phyloP scores from a whole-genome alignment of 2,113 vertebrate genomes.

The Malurus alboscapulatus region DNA sequence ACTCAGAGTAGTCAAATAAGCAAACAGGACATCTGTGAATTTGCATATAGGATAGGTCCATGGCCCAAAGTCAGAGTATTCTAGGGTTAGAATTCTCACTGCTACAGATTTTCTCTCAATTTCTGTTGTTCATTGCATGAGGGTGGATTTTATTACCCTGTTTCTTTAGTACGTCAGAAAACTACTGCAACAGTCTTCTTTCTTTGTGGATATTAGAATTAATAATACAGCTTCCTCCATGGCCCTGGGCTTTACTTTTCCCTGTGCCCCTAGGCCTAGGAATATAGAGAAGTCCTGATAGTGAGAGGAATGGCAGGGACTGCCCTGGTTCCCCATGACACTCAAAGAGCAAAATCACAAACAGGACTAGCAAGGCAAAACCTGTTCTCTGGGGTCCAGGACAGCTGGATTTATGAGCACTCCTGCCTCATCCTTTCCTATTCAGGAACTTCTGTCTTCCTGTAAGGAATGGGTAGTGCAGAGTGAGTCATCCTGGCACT shows the following conservation, averaged over 20 bases:
- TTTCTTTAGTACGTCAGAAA: not conserved
- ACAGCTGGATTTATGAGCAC: not conserved
- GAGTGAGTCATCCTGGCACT: slow-evolving; percentile 52
- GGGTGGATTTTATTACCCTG: not conserved
- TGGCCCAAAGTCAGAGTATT: not conserved
- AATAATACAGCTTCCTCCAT: not conserved
- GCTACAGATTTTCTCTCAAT: not conserved
- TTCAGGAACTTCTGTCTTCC: slow-evolving; percentile 62
- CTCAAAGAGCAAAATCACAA: not conserved
- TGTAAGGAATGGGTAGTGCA: slow-evolving; percentile 31
- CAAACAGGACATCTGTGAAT: not conserved
- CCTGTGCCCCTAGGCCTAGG: not conserved
- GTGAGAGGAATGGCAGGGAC: not conserved
- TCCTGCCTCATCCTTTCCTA: slow-evolving; percentile 48
- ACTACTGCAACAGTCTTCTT: not conserved
- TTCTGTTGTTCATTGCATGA: not conserved
- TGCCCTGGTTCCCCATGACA: not conserved
- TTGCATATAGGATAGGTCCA: not conserved
- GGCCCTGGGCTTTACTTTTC: not conserved
- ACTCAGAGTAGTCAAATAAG: not conserved
- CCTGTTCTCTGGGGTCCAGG: not conserved
- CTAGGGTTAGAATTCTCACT: not conserved
- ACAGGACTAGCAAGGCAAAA: not conserved
- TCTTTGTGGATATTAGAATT: not conserved
- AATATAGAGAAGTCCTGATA: not conserved